Evolutionary conservation across 1,140 invertebrate species (phyloP).

Genomic region (Drosophila quadrilineata): DNA sequence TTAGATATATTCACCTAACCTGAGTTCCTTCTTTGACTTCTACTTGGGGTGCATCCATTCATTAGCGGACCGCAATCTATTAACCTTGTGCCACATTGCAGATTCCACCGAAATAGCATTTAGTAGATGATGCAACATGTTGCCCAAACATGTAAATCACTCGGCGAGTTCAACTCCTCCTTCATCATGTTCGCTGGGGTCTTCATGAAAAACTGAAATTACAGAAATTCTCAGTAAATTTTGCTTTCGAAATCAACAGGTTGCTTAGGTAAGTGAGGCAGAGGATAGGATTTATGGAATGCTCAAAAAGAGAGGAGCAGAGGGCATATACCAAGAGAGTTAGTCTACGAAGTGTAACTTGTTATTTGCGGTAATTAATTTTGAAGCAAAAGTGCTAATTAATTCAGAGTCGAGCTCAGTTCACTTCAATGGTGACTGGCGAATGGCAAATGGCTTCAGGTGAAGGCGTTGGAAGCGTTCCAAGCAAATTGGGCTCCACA

Average conservation of each 20-base stretch:
- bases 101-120: no score
- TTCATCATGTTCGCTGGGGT: no score
- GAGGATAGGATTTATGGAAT: background rate
- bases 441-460: conserved; percentile 37
- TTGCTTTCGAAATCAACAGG: conserved; percentile 59
- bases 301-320: no score
- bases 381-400: conserved; percentile 70
- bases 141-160: conserved; percentile 60
- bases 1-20: no score
- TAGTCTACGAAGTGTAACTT: conserved; percentile 63
- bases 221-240: conserved; percentile 53
- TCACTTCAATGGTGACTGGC: no score
- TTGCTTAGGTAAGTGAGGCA: background rate
- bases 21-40: no score
- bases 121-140: conserved; percentile 11
- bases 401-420: conserved; percentile 51
- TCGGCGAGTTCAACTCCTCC: no score
- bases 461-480: conserved; percentile 33
- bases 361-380: conserved; percentile 76
- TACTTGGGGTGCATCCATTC: background rate
- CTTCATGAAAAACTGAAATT: conserved; percentile 21
- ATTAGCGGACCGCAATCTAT: background rate
- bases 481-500: conserved; percentile 38
- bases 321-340: conserved; percentile 6
- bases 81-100: conserved; percentile 43